Conservation (phyloP, 2,797 vertebrate genomes). For the Channallabes apus region DNA sequence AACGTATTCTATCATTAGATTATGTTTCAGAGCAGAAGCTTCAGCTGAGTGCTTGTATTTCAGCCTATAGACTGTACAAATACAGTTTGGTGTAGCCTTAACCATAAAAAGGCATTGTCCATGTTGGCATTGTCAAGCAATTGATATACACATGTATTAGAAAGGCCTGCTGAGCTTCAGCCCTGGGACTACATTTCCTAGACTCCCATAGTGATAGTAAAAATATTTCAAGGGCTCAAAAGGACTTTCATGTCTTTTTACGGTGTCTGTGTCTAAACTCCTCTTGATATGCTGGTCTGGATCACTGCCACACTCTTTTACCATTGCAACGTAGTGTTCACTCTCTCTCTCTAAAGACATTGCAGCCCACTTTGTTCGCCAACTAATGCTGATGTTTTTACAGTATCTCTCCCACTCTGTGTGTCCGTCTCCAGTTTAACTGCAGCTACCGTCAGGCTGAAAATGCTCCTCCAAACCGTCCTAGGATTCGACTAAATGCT, state of each 20-base stretch:
- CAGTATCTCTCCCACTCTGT: not conserved
- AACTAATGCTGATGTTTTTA: not conserved
- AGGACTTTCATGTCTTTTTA: constrained; percentile 49
- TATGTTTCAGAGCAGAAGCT: not conserved
- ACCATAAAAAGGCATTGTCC: constrained; percentile 10
- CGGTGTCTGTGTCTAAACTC: constrained; percentile 60
- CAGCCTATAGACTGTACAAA: not conserved
- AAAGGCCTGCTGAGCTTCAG: constrained; percentile 44
- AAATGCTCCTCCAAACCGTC: constrained; percentile 38
- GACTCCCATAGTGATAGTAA: constrained; percentile 57
- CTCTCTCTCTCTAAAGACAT: not conserved
- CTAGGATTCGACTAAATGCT: constrained; percentile 21
- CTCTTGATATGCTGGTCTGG: constrained; percentile 51
- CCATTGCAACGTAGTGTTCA: constrained; percentile 11
- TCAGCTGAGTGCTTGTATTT: not conserved
- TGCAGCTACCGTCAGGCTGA: constrained; percentile 71
- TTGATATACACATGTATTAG: constrained; percentile 38
- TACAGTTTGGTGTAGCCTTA: not conserved
- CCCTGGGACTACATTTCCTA: constrained; percentile 55
- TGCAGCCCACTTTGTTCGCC: not conserved
- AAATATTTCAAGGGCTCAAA: constrained; percentile 50
- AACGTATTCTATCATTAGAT: too few species aligned
- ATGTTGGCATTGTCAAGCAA: constrained; percentile 5
- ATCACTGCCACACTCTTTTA: constrained; percentile 36
- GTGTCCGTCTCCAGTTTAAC: constrained; percentile 19